A percentile compares a stretch with the other conserved stretches of the same genome.
These are phyloP conservation scores for Tachyglossus aculeatus DNA, from an alignment of 2,797 vertebrate genomes.

Conservation along the genomic window DNA sequence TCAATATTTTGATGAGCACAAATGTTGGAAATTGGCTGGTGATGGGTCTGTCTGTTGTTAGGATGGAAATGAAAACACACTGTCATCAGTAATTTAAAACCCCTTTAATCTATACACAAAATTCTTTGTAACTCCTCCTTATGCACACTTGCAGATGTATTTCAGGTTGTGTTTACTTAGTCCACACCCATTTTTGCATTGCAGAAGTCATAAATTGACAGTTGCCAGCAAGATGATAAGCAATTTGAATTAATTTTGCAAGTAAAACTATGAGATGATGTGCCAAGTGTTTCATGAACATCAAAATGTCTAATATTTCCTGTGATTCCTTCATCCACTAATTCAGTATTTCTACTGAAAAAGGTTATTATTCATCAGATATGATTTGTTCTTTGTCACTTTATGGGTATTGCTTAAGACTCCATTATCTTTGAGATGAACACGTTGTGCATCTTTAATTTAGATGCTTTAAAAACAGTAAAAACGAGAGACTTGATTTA, in stretches of 20 bases:
- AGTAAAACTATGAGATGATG: background rate
- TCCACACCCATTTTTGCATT: background rate
- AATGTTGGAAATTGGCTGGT: too few species aligned
- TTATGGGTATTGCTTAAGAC: conserved; percentile 37
- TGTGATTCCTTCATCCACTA: conserved; percentile 10
- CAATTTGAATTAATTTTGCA: background rate
- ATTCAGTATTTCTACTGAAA: conserved; percentile 23
- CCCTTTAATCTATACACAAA: too few species aligned
- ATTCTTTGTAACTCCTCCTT: too few species aligned
- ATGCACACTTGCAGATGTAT: too few species aligned
- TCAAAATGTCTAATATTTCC: conserved; percentile 6
- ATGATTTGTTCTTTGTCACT: conserved; percentile 29
- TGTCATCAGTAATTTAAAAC: too few species aligned
- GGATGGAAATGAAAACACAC: too few species aligned
- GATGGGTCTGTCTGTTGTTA: too few species aligned
- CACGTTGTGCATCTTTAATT: conserved; percentile 31
- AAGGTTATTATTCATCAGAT: conserved; percentile 7
- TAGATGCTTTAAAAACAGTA: conserved; percentile 24
- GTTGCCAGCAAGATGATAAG: conserved; percentile 8
- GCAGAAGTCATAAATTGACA: conserved; percentile 1
- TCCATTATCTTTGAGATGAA: conserved; percentile 36
- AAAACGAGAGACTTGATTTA: conserved; percentile 15
- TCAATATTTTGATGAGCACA: too few species aligned
- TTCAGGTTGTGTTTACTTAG: too few species aligned
- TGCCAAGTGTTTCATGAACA: background rate